Conservation (phyloP, 2,113 vertebrate species). For the Pantherophis guttatus region DNA sequence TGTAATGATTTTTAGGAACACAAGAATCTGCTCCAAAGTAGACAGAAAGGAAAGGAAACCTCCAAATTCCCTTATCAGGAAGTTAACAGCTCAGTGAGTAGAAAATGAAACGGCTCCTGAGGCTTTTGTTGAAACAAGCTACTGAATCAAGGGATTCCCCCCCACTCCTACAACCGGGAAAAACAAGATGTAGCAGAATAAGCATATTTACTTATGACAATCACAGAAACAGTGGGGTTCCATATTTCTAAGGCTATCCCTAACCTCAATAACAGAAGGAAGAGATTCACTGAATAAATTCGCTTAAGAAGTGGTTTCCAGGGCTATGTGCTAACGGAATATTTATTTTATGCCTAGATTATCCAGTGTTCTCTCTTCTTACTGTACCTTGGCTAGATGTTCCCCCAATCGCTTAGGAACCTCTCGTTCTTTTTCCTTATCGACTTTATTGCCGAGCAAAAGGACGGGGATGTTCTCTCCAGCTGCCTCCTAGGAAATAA, state of each 20-base stretch:
- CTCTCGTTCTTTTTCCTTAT: slow-evolving; percentile 80
- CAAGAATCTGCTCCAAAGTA: neutral
- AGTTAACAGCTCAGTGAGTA: neutral
- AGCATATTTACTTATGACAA: neutral
- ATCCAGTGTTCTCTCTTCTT: neutral
- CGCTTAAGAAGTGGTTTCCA: neutral
- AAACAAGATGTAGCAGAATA: neutral
- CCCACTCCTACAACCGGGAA: neutral
- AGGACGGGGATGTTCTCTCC: slow-evolving; percentile 80
- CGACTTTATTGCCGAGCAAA: slow-evolving; percentile 88
- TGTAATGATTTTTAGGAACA: neutral
- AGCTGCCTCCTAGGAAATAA: slow-evolving; percentile 76
- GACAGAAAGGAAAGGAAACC: neutral
- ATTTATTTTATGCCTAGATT: neutral
- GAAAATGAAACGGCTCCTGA: neutral
- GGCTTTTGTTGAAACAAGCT: neutral
- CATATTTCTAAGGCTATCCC: neutral
- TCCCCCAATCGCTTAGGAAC: slow-evolving; percentile 80
- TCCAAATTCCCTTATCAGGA: neutral
- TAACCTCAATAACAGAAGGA: neutral
- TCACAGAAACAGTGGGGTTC: neutral
- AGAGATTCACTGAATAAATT: neutral
- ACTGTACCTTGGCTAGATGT: slow-evolving; percentile 79
- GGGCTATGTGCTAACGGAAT: neutral
- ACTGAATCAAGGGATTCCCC: neutral